phyloP scores from a whole-genome alignment of 1,140 invertebrate species.

The Polypedilum vanderplanki region DNA sequence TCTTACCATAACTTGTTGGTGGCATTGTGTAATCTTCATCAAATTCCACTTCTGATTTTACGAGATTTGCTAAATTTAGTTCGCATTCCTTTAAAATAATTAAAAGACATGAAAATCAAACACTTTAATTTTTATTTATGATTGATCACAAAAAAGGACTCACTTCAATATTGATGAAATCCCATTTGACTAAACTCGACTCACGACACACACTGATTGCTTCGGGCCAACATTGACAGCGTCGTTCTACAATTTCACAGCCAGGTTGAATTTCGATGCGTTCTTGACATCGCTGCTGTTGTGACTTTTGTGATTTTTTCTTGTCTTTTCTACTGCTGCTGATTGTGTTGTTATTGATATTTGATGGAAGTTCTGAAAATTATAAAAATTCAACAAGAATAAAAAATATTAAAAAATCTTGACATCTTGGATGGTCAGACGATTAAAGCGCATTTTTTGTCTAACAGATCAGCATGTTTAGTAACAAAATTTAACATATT shows the following conservation, averaged over 20 bases:
- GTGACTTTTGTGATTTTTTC: neutral
- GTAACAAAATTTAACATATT: too few relatives aligned
- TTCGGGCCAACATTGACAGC: constrained; percentile 42
- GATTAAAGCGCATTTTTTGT: too few relatives aligned
- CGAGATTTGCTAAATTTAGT: constrained; percentile 42
- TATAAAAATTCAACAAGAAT: too few relatives aligned
- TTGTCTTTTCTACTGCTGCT: too few relatives aligned
- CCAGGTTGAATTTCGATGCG: constrained; percentile 39
- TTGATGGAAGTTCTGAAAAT: neutral
- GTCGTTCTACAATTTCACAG: constrained; percentile 43
- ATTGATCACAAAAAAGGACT: neutral
- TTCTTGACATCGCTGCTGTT: constrained; percentile 35
- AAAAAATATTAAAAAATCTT: too few relatives aligned
- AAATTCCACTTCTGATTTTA: constrained; percentile 42
- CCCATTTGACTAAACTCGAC: constrained; percentile 26
- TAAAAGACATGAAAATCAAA: neutral
- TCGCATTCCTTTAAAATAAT: constrained; percentile 39
- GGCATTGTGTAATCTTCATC: constrained; percentile 44
- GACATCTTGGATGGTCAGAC: too few relatives aligned
- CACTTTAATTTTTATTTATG: neutral
- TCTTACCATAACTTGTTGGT: constrained; percentile 37
- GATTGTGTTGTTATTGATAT: neutral
- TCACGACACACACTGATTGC: constrained; percentile 37
- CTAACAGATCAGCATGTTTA: too few relatives aligned
- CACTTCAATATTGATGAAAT: neutral